Evolutionary conservation across 1,140 invertebrate species (phyloP).

Genomic region (Drosophila sp.): DNA sequence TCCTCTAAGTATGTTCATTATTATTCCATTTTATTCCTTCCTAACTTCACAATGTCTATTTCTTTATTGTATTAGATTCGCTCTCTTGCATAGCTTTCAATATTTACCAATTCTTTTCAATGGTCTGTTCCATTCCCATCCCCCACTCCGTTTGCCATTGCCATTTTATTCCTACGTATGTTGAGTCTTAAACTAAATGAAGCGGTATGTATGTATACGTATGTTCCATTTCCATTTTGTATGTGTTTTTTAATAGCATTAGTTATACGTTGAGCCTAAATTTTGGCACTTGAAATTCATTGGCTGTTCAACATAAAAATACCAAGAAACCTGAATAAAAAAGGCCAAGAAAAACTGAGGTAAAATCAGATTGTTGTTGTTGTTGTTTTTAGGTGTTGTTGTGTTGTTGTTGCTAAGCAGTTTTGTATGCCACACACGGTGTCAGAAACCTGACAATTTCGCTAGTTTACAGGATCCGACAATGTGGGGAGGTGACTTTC

Average conservation of each 20-base stretch:
- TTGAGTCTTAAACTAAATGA: no score
- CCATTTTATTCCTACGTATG: not conserved
- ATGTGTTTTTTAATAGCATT: slow-evolving; percentile 27
- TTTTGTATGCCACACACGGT: slow-evolving; percentile 43
- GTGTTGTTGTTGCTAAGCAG: slow-evolving; percentile 22
- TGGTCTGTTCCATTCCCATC: not conserved
- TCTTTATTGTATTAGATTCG: not conserved
- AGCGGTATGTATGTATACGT: no score
- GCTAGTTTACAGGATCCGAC: slow-evolving; percentile 35
- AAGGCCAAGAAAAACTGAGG: not conserved
- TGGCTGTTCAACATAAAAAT: slow-evolving; percentile 44
- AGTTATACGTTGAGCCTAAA: slow-evolving; percentile 1
- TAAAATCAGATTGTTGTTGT: slow-evolving; percentile 9
- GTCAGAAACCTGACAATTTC: slow-evolving; percentile 43
- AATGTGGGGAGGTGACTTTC: not conserved
- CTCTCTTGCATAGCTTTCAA: not conserved
- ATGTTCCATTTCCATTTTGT: slow-evolving; percentile 14
- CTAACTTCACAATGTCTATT: not conserved
- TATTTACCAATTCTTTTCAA: slow-evolving; percentile 1
- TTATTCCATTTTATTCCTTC: slow-evolving; percentile 1
- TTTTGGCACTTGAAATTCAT: slow-evolving; percentile 68
- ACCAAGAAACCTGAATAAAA: slow-evolving; percentile 9
- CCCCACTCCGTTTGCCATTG: not conserved
- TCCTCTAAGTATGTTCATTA: no score
- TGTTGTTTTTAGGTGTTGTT: slow-evolving; percentile 24